Conservation (phyloP, 2,797 vertebrate species). For the Liasis olivaceus region DNA sequence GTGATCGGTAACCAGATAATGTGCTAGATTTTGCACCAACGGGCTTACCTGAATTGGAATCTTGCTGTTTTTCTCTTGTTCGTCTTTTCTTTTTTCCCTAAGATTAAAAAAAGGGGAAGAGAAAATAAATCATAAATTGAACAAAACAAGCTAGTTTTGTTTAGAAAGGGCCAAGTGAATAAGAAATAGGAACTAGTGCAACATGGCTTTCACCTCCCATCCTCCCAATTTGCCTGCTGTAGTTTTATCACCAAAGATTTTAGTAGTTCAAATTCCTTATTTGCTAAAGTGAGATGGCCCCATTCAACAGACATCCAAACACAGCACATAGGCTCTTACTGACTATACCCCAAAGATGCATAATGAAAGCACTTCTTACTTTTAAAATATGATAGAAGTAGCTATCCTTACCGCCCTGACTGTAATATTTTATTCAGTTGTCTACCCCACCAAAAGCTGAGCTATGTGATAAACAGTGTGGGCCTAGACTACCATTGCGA, state of each 20-base stretch:
- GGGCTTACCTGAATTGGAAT: slow-evolving; percentile 89
- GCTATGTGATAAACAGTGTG: not conserved
- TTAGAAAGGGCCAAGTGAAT: not conserved
- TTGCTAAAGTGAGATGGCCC: not conserved
- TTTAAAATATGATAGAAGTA: not conserved
- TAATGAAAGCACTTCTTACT: not conserved
- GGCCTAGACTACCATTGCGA: not conserved
- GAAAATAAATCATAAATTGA: slow-evolving; percentile 18
- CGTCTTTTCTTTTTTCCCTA: slow-evolving; percentile 98
- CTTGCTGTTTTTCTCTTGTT: slow-evolving; percentile 95
- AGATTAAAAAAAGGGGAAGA: slow-evolving; percentile 34
- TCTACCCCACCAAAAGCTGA: no score
- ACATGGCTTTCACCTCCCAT: not conserved
- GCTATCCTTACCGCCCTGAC: not conserved
- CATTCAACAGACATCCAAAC: not conserved
- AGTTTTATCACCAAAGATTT: not conserved
- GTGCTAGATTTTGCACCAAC: not conserved
- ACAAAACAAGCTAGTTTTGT: not conserved
- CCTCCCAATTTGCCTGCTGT: not conserved
- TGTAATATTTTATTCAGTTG: not conserved
- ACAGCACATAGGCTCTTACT: not conserved
- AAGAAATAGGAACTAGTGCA: not conserved
- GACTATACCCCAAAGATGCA: not conserved
- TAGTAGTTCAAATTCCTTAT: not conserved
- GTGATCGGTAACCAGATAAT: not conserved